Conservation (phyloP, 2,797 vertebrate genomes). For the Gymnodraco acuticeps region DNA sequence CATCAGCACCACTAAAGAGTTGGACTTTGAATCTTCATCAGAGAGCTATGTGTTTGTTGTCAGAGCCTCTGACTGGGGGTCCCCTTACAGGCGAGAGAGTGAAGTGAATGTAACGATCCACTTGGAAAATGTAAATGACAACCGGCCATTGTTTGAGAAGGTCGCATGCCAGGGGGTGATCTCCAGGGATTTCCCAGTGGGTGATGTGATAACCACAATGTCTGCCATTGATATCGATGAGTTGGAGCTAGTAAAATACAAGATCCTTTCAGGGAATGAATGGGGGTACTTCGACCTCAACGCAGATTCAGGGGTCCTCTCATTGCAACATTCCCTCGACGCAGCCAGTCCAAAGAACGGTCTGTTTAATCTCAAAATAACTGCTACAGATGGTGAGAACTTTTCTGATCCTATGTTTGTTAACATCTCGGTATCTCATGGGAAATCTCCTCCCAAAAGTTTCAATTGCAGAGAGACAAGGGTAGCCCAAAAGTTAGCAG, state of each 20-base stretch:
- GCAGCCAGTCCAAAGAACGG: constrained; percentile 88
- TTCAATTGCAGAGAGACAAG: constrained; percentile 95
- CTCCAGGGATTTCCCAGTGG: constrained; percentile 91
- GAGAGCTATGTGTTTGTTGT: constrained; percentile 93
- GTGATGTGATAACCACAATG: constrained; percentile 93
- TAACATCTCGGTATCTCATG: constrained; percentile 93
- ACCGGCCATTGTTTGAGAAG: constrained; percentile 96
- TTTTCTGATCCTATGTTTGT: constrained; percentile 96
- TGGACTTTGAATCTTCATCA: constrained; percentile 95
- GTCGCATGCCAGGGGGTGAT: constrained; percentile 94
- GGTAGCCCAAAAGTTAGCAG: constrained; percentile 94
- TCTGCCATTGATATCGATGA: constrained; percentile 98
- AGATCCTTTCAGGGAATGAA: constrained; percentile 96
- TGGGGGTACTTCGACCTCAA: constrained; percentile 94
- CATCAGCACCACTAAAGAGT: constrained; percentile 90
- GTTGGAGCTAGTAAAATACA: constrained; percentile 95
- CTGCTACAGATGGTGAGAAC: constrained; percentile 96
- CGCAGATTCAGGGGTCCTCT: constrained; percentile 94
- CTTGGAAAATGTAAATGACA: constrained; percentile 95
- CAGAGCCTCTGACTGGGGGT: constrained; percentile 98
- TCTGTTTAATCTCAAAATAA: constrained; percentile 93
- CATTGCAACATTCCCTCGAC: constrained; percentile 88
- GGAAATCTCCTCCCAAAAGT: constrained; percentile 89
- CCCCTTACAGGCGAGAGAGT: constrained; percentile 95
- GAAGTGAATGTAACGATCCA: constrained; percentile 96